These are phyloP conservation scores for Melinaea menophilus DNA, from an alignment of 2,888 invertebrate species.

Conservation along the genomic window DNA sequence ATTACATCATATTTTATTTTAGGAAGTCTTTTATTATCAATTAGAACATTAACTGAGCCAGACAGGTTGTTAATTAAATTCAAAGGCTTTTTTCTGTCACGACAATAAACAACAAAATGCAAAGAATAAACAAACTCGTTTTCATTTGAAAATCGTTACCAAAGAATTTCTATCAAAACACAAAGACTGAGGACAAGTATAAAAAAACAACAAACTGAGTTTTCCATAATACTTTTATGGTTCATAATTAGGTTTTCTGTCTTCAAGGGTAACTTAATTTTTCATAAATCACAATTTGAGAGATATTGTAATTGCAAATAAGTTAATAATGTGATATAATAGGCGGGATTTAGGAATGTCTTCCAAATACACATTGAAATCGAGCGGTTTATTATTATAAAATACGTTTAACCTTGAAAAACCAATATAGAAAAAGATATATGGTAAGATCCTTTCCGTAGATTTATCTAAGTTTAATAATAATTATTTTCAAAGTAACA, in stretches of 20 bases:
- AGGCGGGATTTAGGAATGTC: slow-evolving; percentile 7
- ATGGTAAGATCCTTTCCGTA: too few relatives aligned
- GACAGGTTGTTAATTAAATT: not conserved
- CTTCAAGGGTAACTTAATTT: slow-evolving; percentile 12
- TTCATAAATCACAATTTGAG: not conserved
- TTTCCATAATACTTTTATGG: slow-evolving; percentile 16
- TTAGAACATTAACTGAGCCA: too few relatives aligned
- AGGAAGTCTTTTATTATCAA: too few relatives aligned
- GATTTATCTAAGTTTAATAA: too few relatives aligned
- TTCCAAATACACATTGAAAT: not conserved
- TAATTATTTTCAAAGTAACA: too few relatives aligned
- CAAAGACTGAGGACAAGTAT: slow-evolving; percentile 13
- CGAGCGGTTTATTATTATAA: slow-evolving; percentile 7
- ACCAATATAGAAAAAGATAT: not conserved
- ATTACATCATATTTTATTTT: too few relatives aligned
- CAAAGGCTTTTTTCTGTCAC: not conserved
- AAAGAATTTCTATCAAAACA: slow-evolving; percentile 11
- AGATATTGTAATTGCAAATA: slow-evolving; percentile 8
- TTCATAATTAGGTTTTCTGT: slow-evolving; percentile 26
- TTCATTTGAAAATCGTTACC: slow-evolving; percentile 9
- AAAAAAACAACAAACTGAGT: slow-evolving; percentile 12
- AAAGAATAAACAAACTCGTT: slow-evolving; percentile 3
- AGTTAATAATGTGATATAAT: slow-evolving; percentile 10
- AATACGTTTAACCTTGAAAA: not conserved
- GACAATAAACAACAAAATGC: slow-evolving; percentile 9